These are phyloP conservation scores for Pachyramphus minor DNA, from an alignment of 2,113 vertebrate species.

Conservation along the genomic window DNA sequence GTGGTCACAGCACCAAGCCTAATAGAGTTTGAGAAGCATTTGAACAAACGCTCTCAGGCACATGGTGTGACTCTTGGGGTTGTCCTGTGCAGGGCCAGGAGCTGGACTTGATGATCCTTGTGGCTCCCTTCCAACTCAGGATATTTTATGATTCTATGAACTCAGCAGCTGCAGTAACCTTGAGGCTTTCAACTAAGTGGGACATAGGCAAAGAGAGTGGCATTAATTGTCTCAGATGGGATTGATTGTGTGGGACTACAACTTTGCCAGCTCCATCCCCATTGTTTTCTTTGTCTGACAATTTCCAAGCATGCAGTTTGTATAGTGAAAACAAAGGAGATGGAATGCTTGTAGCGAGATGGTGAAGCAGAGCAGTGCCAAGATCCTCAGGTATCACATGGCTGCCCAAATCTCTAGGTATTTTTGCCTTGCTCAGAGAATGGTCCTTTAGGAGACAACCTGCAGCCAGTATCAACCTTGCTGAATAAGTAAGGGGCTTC, in stretches of 20 bases:
- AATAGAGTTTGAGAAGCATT: background rate
- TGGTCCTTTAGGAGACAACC: background rate
- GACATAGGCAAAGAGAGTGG: background rate
- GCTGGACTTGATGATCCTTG: background rate
- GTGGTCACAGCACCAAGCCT: background rate
- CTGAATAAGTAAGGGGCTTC: background rate
- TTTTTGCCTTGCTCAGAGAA: background rate
- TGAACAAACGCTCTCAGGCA: accelerated
- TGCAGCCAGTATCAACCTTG: background rate
- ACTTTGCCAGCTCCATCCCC: background rate
- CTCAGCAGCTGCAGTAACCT: background rate
- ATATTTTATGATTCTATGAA: background rate
- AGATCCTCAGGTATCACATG: background rate
- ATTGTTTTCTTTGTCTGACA: background rate
- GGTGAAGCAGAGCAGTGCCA: background rate
- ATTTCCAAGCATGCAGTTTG: background rate
- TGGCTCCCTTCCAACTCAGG: background rate
- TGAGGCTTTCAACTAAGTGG: background rate
- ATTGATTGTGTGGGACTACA: background rate
- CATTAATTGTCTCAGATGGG: background rate
- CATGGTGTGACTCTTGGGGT: background rate
- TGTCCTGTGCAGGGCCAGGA: background rate
- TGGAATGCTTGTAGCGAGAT: background rate
- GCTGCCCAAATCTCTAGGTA: background rate
- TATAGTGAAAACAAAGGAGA: background rate